Conservation (phyloP, 2,888 invertebrate species). For the Holacanthella duospinosa region DNA sequence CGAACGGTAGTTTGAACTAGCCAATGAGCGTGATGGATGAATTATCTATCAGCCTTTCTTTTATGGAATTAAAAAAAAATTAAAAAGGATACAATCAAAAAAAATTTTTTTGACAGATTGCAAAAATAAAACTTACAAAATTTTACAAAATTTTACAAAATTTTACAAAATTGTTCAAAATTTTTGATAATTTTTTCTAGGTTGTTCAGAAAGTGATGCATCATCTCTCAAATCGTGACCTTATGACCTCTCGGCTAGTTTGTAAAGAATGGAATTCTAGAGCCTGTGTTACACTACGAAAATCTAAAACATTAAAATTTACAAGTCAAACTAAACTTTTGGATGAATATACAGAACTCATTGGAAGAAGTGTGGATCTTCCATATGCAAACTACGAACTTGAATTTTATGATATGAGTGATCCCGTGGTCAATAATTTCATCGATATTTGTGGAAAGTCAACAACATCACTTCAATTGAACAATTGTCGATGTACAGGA, state of each 20-base stretch:
- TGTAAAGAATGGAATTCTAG: conserved; percentile 8
- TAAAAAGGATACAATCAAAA: too few relatives aligned
- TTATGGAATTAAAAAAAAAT: too few relatives aligned
- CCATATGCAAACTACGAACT: conserved; percentile 9
- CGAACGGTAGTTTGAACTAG: too few relatives aligned
- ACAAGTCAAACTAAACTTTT: not conserved
- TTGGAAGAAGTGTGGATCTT: not conserved
- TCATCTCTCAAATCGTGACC: conserved; percentile 6
- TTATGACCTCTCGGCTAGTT: not conserved
- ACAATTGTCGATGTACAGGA: conserved; percentile 6
- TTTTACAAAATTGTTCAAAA: too few relatives aligned
- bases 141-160: too few relatives aligned
- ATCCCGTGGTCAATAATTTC: not conserved
- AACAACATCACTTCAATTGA: conserved; percentile 3
- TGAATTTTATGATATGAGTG: conserved; percentile 9
- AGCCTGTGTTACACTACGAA: not conserved
- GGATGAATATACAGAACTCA: conserved; percentile 1
- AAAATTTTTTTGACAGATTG: too few relatives aligned
- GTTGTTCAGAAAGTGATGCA: conserved; percentile 7
- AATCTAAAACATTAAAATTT: conserved; percentile 10
- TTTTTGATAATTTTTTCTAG: conserved; percentile 3
- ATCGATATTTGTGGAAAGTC: not conserved
- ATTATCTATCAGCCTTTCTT: too few relatives aligned
- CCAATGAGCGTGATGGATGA: too few relatives aligned
- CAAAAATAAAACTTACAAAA: too few relatives aligned